Evolutionary conservation across 2,797 vertebrate species (phyloP).

Genomic region (Phalloptychus januarius): DNA sequence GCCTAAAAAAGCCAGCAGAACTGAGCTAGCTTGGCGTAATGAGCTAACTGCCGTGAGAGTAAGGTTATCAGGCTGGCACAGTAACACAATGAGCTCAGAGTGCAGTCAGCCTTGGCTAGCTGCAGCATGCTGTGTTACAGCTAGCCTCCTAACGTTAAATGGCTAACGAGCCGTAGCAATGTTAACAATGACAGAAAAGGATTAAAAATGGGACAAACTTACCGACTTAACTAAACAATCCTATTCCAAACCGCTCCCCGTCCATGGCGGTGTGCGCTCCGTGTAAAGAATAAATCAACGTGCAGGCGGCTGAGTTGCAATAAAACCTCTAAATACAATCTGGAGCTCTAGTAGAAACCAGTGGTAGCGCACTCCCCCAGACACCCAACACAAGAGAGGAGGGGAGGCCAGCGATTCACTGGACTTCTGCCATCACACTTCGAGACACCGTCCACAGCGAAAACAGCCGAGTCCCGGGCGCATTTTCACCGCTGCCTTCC

Average conservation of each 20-base stretch:
- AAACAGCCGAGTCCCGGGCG: constrained; percentile 66
- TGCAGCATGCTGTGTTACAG: constrained; percentile 62
- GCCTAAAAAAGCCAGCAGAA: constrained; percentile 29
- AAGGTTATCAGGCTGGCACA: constrained; percentile 55
- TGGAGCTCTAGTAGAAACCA: constrained; percentile 57
- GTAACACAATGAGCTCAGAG: constrained; percentile 75
- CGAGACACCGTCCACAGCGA: constrained; percentile 76
- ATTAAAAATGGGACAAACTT: constrained; percentile 63
- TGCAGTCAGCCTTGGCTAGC: constrained; percentile 54
- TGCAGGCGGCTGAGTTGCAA: constrained; percentile 34
- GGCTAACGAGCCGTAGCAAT: constrained; percentile 57
- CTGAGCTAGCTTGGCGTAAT: constrained; percentile 45
- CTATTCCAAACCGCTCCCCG: constrained; percentile 73
- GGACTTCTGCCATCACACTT: constrained; percentile 84
- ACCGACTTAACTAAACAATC: constrained; percentile 78
- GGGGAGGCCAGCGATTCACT: constrained; percentile 83
- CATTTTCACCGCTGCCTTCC: constrained; percentile 67
- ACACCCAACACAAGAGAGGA: constrained; percentile 80
- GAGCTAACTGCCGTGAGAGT: constrained; percentile 58
- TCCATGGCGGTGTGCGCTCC: constrained; percentile 78
- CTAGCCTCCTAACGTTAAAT: constrained; percentile 65
- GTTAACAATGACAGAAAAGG: constrained; percentile 57
- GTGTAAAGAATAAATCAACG: constrained; percentile 47
- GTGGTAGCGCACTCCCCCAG: constrained; percentile 75
- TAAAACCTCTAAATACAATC: constrained; percentile 14